Percentiles rank a stretch among this genome's conserved stretches.
phyloP scores from a whole-genome alignment of 2,888 invertebrate genomes.

The Microctonus aethiopoides region DNA sequence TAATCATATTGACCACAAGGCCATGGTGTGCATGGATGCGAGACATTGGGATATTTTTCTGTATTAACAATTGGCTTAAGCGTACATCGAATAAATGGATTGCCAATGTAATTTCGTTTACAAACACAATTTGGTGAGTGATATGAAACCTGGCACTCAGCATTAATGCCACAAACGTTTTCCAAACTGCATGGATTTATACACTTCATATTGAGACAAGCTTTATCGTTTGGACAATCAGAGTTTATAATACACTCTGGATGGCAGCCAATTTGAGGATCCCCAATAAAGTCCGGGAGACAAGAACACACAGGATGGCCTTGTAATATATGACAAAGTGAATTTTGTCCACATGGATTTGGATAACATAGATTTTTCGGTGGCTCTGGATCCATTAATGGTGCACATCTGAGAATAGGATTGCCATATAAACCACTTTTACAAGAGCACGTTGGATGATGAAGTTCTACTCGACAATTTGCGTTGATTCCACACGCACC shows the following conservation, averaged over 20 bases:
- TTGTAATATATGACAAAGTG: slow-evolving; percentile 78
- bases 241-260: slow-evolving; percentile 87
- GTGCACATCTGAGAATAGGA: slow-evolving; percentile 80
- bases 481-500: slow-evolving; percentile 84
- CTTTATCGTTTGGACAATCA: slow-evolving; percentile 79
- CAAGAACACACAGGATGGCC: slow-evolving; percentile 83
- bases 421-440: slow-evolving; percentile 79
- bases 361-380: slow-evolving; percentile 78
- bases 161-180: slow-evolving; percentile 83
- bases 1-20: slow-evolving; percentile 78
- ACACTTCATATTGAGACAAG: slow-evolving; percentile 82
- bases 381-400: slow-evolving; percentile 69
- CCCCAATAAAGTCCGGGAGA: slow-evolving; percentile 79
- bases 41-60: slow-evolving; percentile 68
- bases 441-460: slow-evolving; percentile 85
- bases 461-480: slow-evolving; percentile 79
- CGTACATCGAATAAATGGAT: slow-evolving; percentile 82
- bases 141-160: slow-evolving; percentile 81
- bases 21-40: slow-evolving; percentile 80
- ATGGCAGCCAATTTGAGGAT: slow-evolving; percentile 81
- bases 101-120: slow-evolving; percentile 81
- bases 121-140: slow-evolving; percentile 88
- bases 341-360: slow-evolving; percentile 82
- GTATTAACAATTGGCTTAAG: slow-evolving; percentile 61
- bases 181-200: slow-evolving; percentile 77